Percentiles rank a stretch among this genome's conserved stretches.
Conservation (phyloP, 2,888 invertebrate genomes). For the Stegana nigrithorax region DNA sequence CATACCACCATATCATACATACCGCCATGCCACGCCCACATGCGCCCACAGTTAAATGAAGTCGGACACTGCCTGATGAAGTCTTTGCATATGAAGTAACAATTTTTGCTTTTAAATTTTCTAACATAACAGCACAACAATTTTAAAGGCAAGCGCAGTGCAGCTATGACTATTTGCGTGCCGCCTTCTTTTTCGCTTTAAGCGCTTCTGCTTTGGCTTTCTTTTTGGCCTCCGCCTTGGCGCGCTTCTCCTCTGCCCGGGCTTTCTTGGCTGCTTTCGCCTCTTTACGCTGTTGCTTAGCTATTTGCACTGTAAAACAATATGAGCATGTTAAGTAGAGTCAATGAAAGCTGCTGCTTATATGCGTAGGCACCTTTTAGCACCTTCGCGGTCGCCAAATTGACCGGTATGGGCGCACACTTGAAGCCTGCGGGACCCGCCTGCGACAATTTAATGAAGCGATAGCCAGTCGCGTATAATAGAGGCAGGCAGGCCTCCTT, state of each 20-base stretch:
- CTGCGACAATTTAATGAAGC: slow-evolving; percentile 47
- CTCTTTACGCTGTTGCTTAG: slow-evolving; percentile 21
- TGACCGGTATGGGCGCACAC: slow-evolving; percentile 51
- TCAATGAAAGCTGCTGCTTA: not conserved
- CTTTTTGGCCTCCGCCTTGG: not conserved
- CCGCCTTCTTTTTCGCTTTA: no score
- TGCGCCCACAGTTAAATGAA: no score
- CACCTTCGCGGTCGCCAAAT: slow-evolving; percentile 36
- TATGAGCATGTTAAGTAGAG: no score
- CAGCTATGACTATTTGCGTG: no score
- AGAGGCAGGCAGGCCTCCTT: slow-evolving; percentile 51
- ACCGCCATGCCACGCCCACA: no score
- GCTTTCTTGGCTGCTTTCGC: slow-evolving; percentile 17
- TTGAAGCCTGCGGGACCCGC: slow-evolving; percentile 53
- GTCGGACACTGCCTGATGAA: no score
- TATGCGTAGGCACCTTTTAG: no score
- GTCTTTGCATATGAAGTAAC: no score
- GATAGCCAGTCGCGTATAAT: slow-evolving; percentile 51
- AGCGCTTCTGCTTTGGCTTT: not conserved
- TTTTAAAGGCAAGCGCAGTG: no score
- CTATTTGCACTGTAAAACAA: slow-evolving; percentile 32
- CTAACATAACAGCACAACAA: no score
- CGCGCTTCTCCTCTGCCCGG: not conserved
- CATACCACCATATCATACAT: no score
- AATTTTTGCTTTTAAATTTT: no score